These are phyloP conservation scores for Palythoa heliodiscus DNA, from an alignment of 92 coral and sea anemone genomes.

Conservation along the genomic window DNA sequence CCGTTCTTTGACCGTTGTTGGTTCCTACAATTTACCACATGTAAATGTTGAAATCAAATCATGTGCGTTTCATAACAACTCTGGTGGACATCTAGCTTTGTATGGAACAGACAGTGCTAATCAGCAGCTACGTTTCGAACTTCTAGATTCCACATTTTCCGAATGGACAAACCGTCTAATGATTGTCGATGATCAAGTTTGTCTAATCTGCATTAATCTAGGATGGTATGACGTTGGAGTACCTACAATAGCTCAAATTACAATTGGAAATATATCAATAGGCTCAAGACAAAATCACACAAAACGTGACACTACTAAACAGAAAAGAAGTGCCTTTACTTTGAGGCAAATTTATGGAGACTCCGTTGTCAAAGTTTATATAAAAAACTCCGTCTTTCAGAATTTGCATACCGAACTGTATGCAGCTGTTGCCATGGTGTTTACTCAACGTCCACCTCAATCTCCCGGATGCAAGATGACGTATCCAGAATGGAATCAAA, in stretches of 20 bases:
- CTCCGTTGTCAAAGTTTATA: background rate
- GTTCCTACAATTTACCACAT: background rate
- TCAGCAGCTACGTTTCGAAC: slow-evolving; percentile 7
- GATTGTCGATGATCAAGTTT: background rate
- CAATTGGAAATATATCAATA: background rate
- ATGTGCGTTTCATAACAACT: slow-evolving; percentile 5
- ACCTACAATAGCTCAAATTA: background rate
- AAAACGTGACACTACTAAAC: background rate
- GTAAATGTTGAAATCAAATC: background rate
- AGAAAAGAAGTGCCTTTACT: background rate
- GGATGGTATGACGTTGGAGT: background rate
- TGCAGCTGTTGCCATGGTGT: slow-evolving; percentile 5
- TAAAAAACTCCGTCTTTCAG: slow-evolving; percentile 20
- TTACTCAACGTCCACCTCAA: slow-evolving; percentile 10
- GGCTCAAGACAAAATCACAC: background rate
- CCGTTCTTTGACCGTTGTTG: background rate
- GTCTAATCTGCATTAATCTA: slow-evolving; percentile 12
- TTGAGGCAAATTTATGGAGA: background rate
- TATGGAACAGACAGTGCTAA: background rate
- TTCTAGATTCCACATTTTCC: slow-evolving; percentile 5
- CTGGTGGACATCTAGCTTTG: slow-evolving; percentile 1
- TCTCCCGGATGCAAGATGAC: slow-evolving; percentile 23
- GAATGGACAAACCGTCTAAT: background rate
- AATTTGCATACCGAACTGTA: background rate
- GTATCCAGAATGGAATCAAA: slow-evolving; percentile 51